Conservation (phyloP, 2,113 vertebrate genomes). For the Cromileptes altivelis region DNA sequence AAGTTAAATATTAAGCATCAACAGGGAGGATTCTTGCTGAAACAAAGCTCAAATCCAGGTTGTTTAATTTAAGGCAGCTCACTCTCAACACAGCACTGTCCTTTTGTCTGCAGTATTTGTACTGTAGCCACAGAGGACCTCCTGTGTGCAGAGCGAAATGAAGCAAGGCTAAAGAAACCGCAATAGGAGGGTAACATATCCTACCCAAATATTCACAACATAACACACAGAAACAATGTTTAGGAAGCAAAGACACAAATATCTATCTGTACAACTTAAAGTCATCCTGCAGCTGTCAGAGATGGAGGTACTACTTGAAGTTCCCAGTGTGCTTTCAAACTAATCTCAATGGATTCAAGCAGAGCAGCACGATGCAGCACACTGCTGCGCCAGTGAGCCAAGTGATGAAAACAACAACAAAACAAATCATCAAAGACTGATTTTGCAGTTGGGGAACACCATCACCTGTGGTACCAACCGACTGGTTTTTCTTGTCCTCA, state of each 20-base stretch:
- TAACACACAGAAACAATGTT: neutral
- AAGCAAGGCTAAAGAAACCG: neutral
- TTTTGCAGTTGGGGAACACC: slow-evolving; percentile 25
- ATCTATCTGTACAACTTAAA: slow-evolving; percentile 7
- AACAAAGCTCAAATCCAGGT: neutral
- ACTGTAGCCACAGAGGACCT: slow-evolving; percentile 7
- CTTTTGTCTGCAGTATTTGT: slow-evolving; percentile 18
- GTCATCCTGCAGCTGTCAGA: slow-evolving; percentile 2
- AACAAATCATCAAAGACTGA: slow-evolving; percentile 53
- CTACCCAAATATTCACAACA: neutral
- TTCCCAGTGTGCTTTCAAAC: slow-evolving; percentile 33
- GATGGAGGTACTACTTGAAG: slow-evolving; percentile 1
- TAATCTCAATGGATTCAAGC: slow-evolving; percentile 50
- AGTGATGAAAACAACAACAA: slow-evolving; percentile 52
- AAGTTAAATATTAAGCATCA: slow-evolving; percentile 3
- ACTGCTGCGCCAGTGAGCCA: slow-evolving; percentile 44
- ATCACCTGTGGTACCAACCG: slow-evolving; percentile 37
- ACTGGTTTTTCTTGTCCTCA: slow-evolving; percentile 9
- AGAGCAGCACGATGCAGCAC: slow-evolving; percentile 27
- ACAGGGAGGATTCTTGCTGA: neutral
- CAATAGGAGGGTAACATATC: slow-evolving; percentile 10
- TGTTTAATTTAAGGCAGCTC: neutral
- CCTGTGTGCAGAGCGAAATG: slow-evolving; percentile 15
- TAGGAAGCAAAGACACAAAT: slow-evolving; percentile 6
- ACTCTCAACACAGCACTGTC: no score